Percentiles rank a stretch among this genome's conserved stretches.
Conservation (phyloP, 2,888 invertebrate species). For the Rhagonycha fulva region DNA sequence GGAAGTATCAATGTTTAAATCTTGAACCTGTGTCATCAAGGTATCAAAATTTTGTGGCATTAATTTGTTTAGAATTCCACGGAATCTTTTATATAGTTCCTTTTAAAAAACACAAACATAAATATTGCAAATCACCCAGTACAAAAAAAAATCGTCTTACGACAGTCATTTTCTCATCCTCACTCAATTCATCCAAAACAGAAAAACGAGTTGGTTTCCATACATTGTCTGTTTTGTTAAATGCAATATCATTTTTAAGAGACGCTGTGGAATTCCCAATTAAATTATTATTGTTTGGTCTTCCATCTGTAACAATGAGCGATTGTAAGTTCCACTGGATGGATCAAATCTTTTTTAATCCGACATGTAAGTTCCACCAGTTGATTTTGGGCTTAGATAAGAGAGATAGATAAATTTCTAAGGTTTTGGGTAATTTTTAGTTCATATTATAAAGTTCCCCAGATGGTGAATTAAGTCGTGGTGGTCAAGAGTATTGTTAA, state of each 20-base stretch:
- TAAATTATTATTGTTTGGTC: slow-evolving; percentile 56
- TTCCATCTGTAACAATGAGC: too few relatives aligned
- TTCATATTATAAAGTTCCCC: too few relatives aligned
- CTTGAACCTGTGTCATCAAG: slow-evolving; percentile 76
- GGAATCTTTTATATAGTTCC: slow-evolving; percentile 78
- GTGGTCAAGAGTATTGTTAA: too few relatives aligned
- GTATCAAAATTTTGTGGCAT: slow-evolving; percentile 93
- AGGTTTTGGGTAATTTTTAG: too few relatives aligned
- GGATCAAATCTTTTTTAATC: too few relatives aligned
- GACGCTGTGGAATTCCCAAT: slow-evolving; percentile 70
- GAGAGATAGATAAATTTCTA: too few relatives aligned
- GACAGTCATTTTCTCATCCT: slow-evolving; percentile 58
- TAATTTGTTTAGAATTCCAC: slow-evolving; percentile 89
- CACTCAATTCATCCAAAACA: slow-evolving; percentile 47
- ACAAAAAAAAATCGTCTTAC: slow-evolving; percentile 32
- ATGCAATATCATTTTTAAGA: slow-evolving; percentile 77
- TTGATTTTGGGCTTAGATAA: too few relatives aligned
- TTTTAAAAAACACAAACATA: slow-evolving; percentile 45
- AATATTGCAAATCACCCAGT: not conserved
- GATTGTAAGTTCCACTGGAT: too few relatives aligned
- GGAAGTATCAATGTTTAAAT: slow-evolving; percentile 77
- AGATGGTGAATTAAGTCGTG: too few relatives aligned
- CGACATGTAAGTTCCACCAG: too few relatives aligned
- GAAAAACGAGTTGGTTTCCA: slow-evolving; percentile 81
- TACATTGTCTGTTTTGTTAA: slow-evolving; percentile 86